phyloP scores from a whole-genome alignment of 2,113 vertebrate species.

The Malurus melanocephalus region DNA sequence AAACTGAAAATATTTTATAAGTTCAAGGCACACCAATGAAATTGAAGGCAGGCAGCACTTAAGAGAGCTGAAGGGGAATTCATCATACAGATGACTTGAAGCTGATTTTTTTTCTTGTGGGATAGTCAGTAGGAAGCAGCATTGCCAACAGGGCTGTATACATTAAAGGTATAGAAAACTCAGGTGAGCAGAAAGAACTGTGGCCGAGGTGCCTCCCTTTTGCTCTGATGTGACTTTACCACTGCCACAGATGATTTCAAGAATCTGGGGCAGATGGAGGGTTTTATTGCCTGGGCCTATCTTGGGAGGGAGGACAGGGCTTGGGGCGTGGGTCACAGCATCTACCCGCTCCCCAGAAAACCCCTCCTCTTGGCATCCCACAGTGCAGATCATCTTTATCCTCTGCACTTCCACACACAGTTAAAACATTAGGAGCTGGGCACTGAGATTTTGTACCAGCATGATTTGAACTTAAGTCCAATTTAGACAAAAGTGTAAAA shows the following conservation, averaged over 20 bases:
- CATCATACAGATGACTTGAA: neutral
- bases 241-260: neutral
- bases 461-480: neutral
- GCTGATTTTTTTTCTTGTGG: neutral
- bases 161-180: neutral
- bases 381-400: rapidly evolving
- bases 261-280: neutral
- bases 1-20: neutral
- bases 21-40: neutral
- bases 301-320: neutral
- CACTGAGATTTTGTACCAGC: neutral
- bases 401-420: neutral
- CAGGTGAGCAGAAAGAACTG: neutral
- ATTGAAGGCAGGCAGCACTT: neutral
- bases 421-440: neutral
- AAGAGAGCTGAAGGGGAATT: neutral
- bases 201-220: neutral
- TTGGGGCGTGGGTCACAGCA: neutral
- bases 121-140: neutral
- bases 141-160: neutral
- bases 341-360: neutral
- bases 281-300: neutral
- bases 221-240: neutral
- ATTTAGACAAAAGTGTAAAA: conserved; percentile 14
- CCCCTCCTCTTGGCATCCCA: neutral